These are phyloP conservation scores for Eudyptes chrysolophus DNA, from an alignment of 2,113 vertebrate genomes.

Conservation along the genomic window DNA sequence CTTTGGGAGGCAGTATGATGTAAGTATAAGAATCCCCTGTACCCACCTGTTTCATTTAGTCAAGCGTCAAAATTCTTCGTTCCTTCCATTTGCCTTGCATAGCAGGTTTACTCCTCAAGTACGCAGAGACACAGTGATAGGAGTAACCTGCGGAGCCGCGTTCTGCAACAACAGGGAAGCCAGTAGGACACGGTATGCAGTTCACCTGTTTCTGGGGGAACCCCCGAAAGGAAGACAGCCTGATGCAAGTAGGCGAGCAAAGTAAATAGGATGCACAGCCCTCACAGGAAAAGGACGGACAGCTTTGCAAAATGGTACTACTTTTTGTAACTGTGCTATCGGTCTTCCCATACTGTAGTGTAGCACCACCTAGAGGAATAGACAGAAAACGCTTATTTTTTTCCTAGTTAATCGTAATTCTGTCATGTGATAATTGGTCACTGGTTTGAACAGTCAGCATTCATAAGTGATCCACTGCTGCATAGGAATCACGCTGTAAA, in stretches of 20 bases:
- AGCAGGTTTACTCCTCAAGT: background rate
- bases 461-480: background rate
- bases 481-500: background rate
- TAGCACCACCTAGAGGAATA: constrained; percentile 20
- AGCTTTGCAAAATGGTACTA: background rate
- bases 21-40: background rate
- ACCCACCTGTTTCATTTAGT: background rate
- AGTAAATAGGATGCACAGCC: background rate
- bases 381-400: background rate
- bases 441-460: background rate
- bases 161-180: background rate
- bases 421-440: background rate
- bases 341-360: background rate
- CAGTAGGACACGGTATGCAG: background rate
- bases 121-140: background rate
- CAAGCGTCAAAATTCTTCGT: background rate
- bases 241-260: background rate
- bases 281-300: background rate
- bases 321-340: background rate
- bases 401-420: background rate
- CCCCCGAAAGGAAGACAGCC: background rate
- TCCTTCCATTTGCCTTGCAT: background rate
- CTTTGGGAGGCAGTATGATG: background rate
- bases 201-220: background rate
- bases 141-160: background rate